Conservation (phyloP, 37 sponge, comb jelly and placozoan genomes). For the Diacarnus erythraeanus region DNA sequence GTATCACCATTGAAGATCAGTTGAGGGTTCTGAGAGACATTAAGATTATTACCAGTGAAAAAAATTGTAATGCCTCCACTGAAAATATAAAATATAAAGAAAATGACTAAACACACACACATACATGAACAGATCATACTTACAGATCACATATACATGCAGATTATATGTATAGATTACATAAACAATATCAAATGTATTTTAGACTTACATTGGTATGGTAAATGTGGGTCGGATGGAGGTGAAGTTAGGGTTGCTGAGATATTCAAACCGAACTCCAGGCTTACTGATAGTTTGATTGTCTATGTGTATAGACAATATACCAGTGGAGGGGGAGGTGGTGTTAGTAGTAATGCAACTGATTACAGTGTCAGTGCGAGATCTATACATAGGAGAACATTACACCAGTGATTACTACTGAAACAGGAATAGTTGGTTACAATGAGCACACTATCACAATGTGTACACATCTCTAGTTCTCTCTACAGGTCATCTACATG, state of each 20-base stretch:
- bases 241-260: constrained; percentile 38
- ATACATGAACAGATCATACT: not conserved
- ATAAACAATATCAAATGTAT: not conserved
- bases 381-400: not conserved
- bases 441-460: too few relatives aligned
- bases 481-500: not conserved
- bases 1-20: not conserved
- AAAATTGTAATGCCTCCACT: not conserved
- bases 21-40: not conserved
- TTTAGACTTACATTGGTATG: constrained; percentile 41
- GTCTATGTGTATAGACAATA: constrained; percentile 35
- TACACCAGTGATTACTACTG: not conserved
- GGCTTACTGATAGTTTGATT: not conserved
- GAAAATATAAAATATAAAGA: not conserved
- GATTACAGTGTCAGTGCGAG: not conserved
- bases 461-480: too few relatives aligned
- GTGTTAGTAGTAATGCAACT: not conserved
- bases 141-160: not conserved
- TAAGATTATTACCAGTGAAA: not conserved
- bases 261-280: constrained; percentile 30
- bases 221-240: constrained; percentile 10
- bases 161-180: too few relatives aligned
- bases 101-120: not conserved
- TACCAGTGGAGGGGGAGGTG: not conserved
- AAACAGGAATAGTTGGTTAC: too few relatives aligned